Evolutionary conservation across 2,113 vertebrate genomes (phyloP).

Genomic region (Bubalus kerabau): DNA sequence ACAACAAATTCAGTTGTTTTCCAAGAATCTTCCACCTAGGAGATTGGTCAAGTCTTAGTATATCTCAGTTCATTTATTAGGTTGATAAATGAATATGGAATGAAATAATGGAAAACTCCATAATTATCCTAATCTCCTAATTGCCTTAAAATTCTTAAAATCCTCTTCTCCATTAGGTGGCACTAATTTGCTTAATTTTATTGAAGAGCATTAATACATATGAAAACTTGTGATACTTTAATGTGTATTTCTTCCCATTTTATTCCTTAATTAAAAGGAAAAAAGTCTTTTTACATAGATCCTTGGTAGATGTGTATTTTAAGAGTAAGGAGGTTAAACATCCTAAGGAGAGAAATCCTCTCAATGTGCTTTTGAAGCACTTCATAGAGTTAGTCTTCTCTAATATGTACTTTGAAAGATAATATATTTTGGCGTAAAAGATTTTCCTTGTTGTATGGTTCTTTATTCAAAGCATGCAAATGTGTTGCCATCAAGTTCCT

Average conservation of each 20-base stretch:
- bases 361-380: not conserved
- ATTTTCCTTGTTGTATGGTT: not conserved
- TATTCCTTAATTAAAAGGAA: not conserved
- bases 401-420: not conserved
- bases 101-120: not conserved
- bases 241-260: not conserved
- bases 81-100: not conserved
- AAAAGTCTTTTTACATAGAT: not conserved
- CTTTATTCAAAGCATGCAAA: not conserved
- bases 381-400: not conserved
- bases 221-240: not conserved
- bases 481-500: not conserved
- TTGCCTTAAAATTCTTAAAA: not conserved
- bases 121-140: not conserved
- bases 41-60: slow-evolving; percentile 32
- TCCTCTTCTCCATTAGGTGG: not conserved
- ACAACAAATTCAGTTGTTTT: slow-evolving; percentile 84
- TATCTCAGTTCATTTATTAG: not conserved
- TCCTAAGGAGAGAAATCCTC: not conserved
- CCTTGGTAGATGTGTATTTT: not conserved
- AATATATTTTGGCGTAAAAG: not conserved
- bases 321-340: not conserved
- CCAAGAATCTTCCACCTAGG: slow-evolving; percentile 85
- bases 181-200: not conserved
- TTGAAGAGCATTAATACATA: not conserved